Base-by-base conservation (phyloP, 2,797 vertebrate genomes). In the Pseudotriccus pelzelni region DNA sequence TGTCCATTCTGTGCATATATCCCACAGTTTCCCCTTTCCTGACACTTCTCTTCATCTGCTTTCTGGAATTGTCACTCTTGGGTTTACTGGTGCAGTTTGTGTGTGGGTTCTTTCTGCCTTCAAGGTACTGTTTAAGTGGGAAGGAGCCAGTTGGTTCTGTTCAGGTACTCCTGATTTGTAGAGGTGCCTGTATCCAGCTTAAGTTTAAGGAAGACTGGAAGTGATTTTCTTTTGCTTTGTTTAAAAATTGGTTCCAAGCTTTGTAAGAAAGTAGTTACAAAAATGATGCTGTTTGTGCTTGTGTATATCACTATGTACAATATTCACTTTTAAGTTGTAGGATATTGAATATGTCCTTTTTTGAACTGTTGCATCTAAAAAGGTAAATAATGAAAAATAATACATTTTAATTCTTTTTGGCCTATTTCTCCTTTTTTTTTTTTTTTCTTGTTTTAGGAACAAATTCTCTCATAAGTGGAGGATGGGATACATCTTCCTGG, bases 401-500 rank as follows among this genome's bases (percentile, higher is more conserved):
- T 17, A 41, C 2, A 6, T 53, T 80, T 82, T 68, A 63, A 34
- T 9, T 41, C 0, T 16, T 64, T 22, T 80, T 49, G 3, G 3
- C 32, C 22, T 84, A 2, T 79, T 25, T 86, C 30, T 49, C 7
- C 72, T 64, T 44, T 82, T 32, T 6, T 67, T 52, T 80, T 81
- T 8, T 5, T 56, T 44, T 78, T 77, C 37, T 90, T 44, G 9
- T 98, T 75, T 94, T 97, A 97, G 99, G 98, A 88, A 98, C 98
- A 96, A 98, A 97, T 81, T 97, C 98, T 37, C 93, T 99, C 55
- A 83, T 95, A 89, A 99, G 98, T 94, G 99, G 98, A 97, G 98
- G 99, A 97, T 99, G 99, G 99, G 98, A 99, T 84, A 98, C 98
- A n/a, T 98, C 98, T 47, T 98, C 99, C 80, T 99, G 99, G 99